Base-by-base conservation (phyloP, 2,797 vertebrate species). In the Choloepus didactylus region DNA sequence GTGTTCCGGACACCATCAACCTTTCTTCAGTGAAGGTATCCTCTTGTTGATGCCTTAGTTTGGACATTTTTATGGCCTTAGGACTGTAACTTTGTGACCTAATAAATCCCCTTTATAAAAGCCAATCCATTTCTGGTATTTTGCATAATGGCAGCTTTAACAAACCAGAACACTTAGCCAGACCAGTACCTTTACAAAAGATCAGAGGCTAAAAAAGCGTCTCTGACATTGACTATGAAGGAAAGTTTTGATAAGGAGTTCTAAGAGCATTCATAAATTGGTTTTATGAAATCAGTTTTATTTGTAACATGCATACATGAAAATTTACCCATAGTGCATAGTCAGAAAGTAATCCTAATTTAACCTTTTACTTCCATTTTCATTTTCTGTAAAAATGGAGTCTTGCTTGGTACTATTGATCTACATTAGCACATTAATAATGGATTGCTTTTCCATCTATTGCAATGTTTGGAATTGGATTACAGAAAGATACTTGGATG, bases 151-250 rank as follows among this genome's bases (percentile, higher is more conserved):
- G 35, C 35, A 35, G 35, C 35, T 35, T 35, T 35, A 35, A 35
- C 35, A 35, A 35, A 35, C 35, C 35, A 35, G 35, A 35, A 35
- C 35, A 35, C 35, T 35, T 81, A 77, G 6, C 12, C 9, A 72
- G 77, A 62, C 15, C 9, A 83, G 67, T 56, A 10, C 59, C 12
- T 77, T 96, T 79, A 66, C 77, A 94, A 85, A 79, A 91, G 75
- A 54, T 75, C 66, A 25, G 21, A 87, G 94, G 86, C 69, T 89
- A 27, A 51, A 80, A 83, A 29, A 89, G 46, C 23, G 29, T 87
- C 54, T 70, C 67, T 96, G 76, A 56, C 27, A 76, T 94, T 86
- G 84, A 86, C 85, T 85, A 95, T 84, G 41, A 81, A 90, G 23
- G 69, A 82, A 92, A 72, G n/a, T 77, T 87, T 46, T 69, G 60